Base-by-base conservation (phyloP, 2,888 invertebrate genomes). In the Escarpia spicata region DNA sequence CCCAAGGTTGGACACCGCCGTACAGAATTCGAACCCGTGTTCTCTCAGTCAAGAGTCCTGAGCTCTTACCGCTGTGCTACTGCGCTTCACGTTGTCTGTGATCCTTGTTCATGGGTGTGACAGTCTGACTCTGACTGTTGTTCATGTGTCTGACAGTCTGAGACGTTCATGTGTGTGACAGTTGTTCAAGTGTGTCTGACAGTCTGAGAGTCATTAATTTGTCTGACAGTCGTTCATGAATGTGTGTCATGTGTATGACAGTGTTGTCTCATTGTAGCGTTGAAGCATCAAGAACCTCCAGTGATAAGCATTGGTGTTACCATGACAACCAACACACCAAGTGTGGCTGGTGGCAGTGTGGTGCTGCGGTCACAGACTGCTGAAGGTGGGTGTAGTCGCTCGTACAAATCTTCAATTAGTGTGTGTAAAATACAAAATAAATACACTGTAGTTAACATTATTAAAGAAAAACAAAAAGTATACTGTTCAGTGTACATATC, bases 301-400 rank as follows among this genome's bases (percentile, higher is more conserved):
- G 19, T 75, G 75, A 3, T 75, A 75, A n/a, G 75, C 75, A 75
- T 15, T 75, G 75, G n/a, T n/a, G 75, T 75, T 26, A 75, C 75
- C 75, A 75, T 75, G 75, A 75, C 75, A 75, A 75, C 75, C 75
- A 75, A 75, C 75, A 75, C 75, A 26, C 75, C 75, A 26, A 75
- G 75, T 75, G 19, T 75, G 75, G 75, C 75, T 6, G 75, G 75
- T 26, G 26, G 75, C 6, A 26, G 75, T 26, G 75, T 75, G 3
- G n/a, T 75, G 6, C 75, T 75, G 26, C 75, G 75, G 19, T 75
- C 75, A 75, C 75, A 75, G 75, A 75, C 75, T 6, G 75, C 75
- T 75, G 26, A 75, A 75, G 75, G 75, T 75, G 19, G 75, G 75
- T 75, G n/a, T 75, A 19, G 19, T 19, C 75, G 26, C 6, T 6